phyloP scores from a whole-genome alignment of 2,113 vertebrate species.

The Accipiter cooperii region DNA sequence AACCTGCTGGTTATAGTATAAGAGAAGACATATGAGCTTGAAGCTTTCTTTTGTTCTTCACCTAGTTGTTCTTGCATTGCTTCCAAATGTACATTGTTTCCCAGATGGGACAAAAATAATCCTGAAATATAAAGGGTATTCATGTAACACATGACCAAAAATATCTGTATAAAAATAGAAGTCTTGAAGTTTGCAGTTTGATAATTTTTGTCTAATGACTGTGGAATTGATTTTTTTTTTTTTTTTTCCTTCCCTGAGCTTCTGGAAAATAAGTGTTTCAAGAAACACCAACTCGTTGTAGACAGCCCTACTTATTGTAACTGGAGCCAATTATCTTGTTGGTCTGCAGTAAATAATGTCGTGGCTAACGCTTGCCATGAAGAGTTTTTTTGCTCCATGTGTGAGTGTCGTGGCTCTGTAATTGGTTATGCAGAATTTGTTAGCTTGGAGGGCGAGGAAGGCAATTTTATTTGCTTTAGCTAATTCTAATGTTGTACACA shows the following conservation, averaged over 20 bases:
- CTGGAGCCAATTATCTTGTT: neutral
- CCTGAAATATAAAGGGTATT: neutral
- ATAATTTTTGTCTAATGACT: slow-evolving; percentile 1
- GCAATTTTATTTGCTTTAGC: neutral
- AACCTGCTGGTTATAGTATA: neutral
- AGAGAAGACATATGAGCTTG: neutral
- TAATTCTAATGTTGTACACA: neutral
- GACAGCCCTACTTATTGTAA: neutral
- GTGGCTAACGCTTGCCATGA: neutral
- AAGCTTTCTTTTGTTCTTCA: slow-evolving; percentile 5
- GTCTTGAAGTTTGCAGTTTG: neutral
- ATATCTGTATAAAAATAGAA: slow-evolving; percentile 18
- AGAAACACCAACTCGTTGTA: neutral
- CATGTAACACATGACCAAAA: neutral
- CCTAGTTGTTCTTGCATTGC: neutral
- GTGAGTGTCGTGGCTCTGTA: neutral
- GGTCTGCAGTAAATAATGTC: neutral
- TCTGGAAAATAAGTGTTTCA: neutral
- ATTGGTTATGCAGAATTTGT: neutral
- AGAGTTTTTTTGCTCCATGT: neutral
- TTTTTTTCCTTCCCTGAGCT: neutral
- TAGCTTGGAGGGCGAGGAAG: neutral
- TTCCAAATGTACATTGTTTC: neutral
- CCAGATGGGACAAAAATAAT: neutral
- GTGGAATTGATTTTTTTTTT: neutral